A percentile compares a stretch with the other conserved stretches of the same genome.
phyloP scores from a whole-genome alignment of 2,888 invertebrate species.

The Tethea ocularis region DNA sequence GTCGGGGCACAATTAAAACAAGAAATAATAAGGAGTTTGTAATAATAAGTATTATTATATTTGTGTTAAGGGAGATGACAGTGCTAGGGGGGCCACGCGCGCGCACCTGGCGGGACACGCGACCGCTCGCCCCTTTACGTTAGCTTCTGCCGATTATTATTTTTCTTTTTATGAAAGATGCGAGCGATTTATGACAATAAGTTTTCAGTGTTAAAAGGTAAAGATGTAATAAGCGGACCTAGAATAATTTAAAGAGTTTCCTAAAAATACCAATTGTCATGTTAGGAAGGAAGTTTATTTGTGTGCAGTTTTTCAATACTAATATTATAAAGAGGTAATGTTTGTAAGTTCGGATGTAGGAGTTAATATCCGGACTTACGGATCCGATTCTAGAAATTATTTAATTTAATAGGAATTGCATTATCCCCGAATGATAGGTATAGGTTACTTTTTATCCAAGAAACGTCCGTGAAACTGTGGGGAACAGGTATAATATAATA shows the following conservation, averaged over 20 bases:
- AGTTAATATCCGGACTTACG: too few relatives aligned
- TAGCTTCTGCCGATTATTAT: constrained; percentile 46
- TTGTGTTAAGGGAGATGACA: constrained; percentile 47
- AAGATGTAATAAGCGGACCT: neutral
- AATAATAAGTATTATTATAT: constrained; percentile 81
- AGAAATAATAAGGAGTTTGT: constrained; percentile 82
- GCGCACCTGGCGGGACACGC: constrained; percentile 72
- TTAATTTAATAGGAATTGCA: too few relatives aligned
- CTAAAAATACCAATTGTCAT: too few relatives aligned
- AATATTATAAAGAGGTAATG: too few relatives aligned
- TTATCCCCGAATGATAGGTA: too few relatives aligned
- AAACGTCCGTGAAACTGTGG: too few relatives aligned
- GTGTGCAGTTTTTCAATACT: too few relatives aligned
- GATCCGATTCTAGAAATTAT: too few relatives aligned
- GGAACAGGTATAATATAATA: too few relatives aligned
- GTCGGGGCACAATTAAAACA: constrained; percentile 82
- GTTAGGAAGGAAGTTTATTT: neutral
- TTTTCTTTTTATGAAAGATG: constrained; percentile 25
- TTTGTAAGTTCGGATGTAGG: too few relatives aligned
- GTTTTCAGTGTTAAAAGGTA: neutral
- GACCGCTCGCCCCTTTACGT: constrained; percentile 43
- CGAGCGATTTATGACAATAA: constrained; percentile 29
- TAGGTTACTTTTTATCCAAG: too few relatives aligned
- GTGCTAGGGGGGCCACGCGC: constrained; percentile 46
- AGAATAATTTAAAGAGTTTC: too few relatives aligned